Percentiles rank a stretch among this genome's conserved stretches.
These are phyloP conservation scores for Dendrolimus kikuchii DNA, from an alignment of 1,140 invertebrate genomes.

Conservation along the genomic window DNA sequence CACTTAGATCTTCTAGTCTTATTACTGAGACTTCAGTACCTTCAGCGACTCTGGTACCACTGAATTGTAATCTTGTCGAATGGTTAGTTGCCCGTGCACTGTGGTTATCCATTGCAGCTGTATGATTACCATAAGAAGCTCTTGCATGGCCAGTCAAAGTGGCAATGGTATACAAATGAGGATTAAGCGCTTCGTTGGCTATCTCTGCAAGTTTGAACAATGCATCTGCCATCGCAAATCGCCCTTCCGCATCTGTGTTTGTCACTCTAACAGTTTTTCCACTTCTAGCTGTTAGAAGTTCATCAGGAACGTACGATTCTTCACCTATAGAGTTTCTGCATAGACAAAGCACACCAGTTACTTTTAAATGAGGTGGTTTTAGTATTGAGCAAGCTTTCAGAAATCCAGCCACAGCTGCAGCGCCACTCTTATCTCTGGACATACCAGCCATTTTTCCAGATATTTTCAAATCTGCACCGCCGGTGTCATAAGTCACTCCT, in stretches of 20 bases:
- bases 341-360: conserved; percentile 88
- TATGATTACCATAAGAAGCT: conserved; percentile 86
- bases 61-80: conserved; percentile 39
- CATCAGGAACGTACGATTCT: conserved; percentile 93
- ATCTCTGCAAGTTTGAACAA: conserved; percentile 78
- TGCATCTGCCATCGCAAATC: conserved; percentile 96
- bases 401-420: conserved; percentile 94
- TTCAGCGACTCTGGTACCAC: conserved; percentile 79
- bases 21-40: conserved; percentile 93
- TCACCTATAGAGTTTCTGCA: conserved; percentile 94
- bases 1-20: conserved; percentile 87
- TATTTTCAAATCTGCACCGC: conserved; percentile 91
- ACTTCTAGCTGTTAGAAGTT: conserved; percentile 89
- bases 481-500: conserved; percentile 96
- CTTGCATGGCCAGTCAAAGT: conserved; percentile 94
- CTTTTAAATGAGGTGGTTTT: conserved; percentile 86
- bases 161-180: conserved; percentile 95
- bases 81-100: conserved; percentile 79
- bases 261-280: conserved; percentile 89
- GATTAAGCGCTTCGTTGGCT: conserved; percentile 75
- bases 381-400: conserved; percentile 77
- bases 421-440: conserved; percentile 97
- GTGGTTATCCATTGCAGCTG: conserved; percentile 92
- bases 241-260: conserved; percentile 97
- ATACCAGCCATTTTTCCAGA: conserved; percentile 93